Percentiles rank a stretch among this genome's conserved stretches.
Evolutionary conservation across 2,888 invertebrate species (phyloP).

Genomic region (Eupithecia exiguata): DNA sequence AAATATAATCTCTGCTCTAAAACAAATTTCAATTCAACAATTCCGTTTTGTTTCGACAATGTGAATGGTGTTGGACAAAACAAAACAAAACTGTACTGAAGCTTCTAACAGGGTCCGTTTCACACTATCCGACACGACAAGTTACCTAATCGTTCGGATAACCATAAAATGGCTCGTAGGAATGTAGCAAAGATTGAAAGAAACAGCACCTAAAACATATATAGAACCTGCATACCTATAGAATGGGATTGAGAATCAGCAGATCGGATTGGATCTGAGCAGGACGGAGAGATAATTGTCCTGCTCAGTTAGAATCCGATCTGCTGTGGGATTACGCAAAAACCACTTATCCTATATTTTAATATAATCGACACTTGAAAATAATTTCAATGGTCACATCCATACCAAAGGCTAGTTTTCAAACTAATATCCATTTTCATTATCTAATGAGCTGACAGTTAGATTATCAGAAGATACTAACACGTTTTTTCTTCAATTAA

Average conservation of each 20-base stretch:
- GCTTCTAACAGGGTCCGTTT: conserved; percentile 52
- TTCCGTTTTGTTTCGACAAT: conserved; percentile 63
- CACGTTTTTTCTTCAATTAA: no score
- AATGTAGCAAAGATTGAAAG: conserved; percentile 67
- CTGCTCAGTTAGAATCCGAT: background rate
- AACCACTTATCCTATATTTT: background rate
- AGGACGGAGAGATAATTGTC: background rate
- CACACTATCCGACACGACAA: conserved; percentile 8
- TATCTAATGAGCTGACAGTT: no score
- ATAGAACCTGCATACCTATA: conserved; percentile 25
- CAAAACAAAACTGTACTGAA: conserved; percentile 59
- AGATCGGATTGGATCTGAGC: no score
- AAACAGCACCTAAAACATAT: conserved; percentile 68
- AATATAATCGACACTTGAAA: background rate
- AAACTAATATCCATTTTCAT: no score
- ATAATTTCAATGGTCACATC: background rate
- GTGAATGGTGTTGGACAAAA: conserved; percentile 39
- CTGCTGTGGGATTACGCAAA: background rate
- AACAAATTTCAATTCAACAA: conserved; percentile 78
- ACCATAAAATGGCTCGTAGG: conserved; percentile 50
- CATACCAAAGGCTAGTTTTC: no score
- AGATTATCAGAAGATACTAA: no score
- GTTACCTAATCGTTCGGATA: background rate
- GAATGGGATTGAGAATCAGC: background rate
- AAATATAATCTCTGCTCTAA: conserved; percentile 80